Evolutionary conservation across 2,113 vertebrate genomes (phyloP).

Genomic region (Petaurus breviceps): DNA sequence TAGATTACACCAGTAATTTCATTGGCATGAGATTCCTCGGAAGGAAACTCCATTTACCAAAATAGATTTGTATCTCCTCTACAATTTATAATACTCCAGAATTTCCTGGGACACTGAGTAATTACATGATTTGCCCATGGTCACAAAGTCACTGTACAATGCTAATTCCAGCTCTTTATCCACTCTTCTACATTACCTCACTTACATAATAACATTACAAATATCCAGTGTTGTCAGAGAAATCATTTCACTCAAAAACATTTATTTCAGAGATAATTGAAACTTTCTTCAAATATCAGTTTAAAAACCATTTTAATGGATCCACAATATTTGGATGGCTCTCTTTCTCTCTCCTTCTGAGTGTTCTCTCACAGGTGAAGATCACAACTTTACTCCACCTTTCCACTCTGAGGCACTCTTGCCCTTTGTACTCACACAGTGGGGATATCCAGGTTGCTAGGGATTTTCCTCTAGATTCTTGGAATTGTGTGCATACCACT

Average conservation of each 20-base stretch:
- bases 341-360: background rate
- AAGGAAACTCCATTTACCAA: background rate
- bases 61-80: background rate
- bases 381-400: background rate
- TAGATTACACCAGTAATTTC: background rate
- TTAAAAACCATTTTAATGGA: background rate
- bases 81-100: background rate
- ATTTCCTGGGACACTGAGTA: background rate
- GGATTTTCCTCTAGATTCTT: background rate
- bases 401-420: background rate
- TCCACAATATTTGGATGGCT: background rate
- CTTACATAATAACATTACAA: background rate
- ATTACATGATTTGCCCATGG: background rate
- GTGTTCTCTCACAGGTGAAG: background rate
- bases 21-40: background rate
- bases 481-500: background rate
- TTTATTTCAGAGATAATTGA: background rate
- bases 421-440: background rate
- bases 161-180: background rate
- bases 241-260: background rate
- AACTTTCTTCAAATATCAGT: background rate
- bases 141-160: background rate
- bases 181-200: background rate
- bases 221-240: background rate
- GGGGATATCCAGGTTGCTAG: background rate